Conservation (phyloP, 1,140 invertebrate genomes). For the Aphelinus certus region DNA sequence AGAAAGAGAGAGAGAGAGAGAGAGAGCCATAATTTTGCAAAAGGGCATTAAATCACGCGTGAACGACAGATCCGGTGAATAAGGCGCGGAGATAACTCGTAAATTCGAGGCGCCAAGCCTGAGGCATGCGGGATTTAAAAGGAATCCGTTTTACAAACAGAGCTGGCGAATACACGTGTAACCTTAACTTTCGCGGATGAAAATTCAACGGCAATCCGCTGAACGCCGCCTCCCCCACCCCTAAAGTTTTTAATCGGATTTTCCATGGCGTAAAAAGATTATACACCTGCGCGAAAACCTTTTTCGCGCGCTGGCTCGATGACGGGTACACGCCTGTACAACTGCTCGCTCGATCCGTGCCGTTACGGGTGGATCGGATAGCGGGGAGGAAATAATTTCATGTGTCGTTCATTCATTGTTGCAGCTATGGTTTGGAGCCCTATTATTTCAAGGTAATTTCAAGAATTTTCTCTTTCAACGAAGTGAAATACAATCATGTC, state of each 20-base stretch:
- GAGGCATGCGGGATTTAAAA: slow-evolving; percentile 50
- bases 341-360: neutral
- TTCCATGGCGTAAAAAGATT: slow-evolving; percentile 40
- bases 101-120: slow-evolving; percentile 42
- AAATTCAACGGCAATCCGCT: neutral
- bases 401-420: too few species aligned
- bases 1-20: neutral
- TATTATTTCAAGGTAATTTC: too few species aligned
- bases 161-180: slow-evolving; percentile 56
- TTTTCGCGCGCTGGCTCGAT: neutral
- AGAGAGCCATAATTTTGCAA: slow-evolving; percentile 8
- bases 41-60: neutral
- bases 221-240: neutral
- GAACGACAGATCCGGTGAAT: neutral
- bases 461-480: too few species aligned
- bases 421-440: too few species aligned
- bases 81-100: neutral
- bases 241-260: slow-evolving; percentile 60
- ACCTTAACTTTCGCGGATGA: slow-evolving; percentile 56
- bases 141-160: slow-evolving; percentile 62
- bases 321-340: neutral
- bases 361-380: neutral
- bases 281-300: neutral
- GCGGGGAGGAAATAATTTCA: too few species aligned
- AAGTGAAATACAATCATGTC: too few species aligned